Evolutionary conservation across 2,888 invertebrate genomes (phyloP), one percentile per base, ranked within the genome.

Genomic region (Hedychridium roseum): DNA sequence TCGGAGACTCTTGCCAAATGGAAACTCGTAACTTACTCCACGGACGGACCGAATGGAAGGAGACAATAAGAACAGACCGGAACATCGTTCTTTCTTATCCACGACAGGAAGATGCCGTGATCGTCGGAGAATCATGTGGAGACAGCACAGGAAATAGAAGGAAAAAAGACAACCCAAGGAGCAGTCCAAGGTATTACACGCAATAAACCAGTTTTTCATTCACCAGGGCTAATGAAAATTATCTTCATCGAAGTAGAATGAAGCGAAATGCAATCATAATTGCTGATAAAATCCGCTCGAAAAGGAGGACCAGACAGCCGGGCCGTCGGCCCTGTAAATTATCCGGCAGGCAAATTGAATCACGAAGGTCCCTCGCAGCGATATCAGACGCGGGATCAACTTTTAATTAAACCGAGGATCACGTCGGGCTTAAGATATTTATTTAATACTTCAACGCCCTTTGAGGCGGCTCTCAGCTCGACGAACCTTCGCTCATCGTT

Each of bases 381-480:
- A 60, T 62, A 71, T 67, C 66, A 62, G 66, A 62, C 60, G 57
- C 57, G 57, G 68, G 72, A 73, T 74, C 68, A 74, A 74, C 62
- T 74, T 74, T 74, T 74, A 74, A 74, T 74, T 74, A 74, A 73
- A 73, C 51, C 66, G 43, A 43, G 70, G 68, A 68, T 73, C 61
- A 68, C 48, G 54, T 41, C 54, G 59, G 67, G 66, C 66, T 71
- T 64, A 74, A 73, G 71, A 72, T 74, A 74, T 72, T 72, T 74
- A 71, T 72, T 71, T 70, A 66, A 70, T 69, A 67, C 66, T 66
- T 68, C 66, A 65, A 61, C 68, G 61, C 63, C 57, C 59, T 50
- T 54, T 50, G 31, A 50, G 32, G 37, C 28, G 34, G 40, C 18
- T 52, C 53, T 43, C 49, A 44, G 57, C 54, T 67, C 59, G 49